phyloP scores from a whole-genome alignment of 2,888 invertebrate genomes.

The Epiblema foenella region DNA sequence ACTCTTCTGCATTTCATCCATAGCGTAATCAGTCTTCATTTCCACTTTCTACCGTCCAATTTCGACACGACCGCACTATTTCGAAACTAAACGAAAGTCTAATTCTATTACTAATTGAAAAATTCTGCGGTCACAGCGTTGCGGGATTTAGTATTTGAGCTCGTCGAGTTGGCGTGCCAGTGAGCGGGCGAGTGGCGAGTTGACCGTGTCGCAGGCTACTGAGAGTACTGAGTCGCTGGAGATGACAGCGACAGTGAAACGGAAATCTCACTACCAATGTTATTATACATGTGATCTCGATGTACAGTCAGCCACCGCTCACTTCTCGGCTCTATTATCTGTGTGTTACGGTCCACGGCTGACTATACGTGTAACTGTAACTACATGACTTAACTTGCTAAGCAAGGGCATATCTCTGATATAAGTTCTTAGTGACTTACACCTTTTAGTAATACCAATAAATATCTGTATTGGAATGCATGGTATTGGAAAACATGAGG shows the following conservation, averaged over 20 bases:
- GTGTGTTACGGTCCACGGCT: too few species aligned
- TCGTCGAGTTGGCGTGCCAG: conserved; percentile 31
- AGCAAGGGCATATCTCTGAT: background rate
- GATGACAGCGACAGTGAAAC: conserved; percentile 34
- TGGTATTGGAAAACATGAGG: conserved; percentile 29
- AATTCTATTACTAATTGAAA: conserved; percentile 72
- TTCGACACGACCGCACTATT: conserved; percentile 63
- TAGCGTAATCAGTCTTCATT: conserved; percentile 84
- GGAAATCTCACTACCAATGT: conserved; percentile 29
- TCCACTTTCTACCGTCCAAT: conserved; percentile 66
- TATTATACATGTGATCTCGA: conserved; percentile 22
- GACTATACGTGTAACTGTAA: background rate
- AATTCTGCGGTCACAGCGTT: conserved; percentile 55
- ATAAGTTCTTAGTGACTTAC: background rate
- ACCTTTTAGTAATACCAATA: background rate
- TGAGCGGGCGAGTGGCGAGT: conserved; percentile 38
- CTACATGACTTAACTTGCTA: background rate
- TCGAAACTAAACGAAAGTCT: conserved; percentile 64
- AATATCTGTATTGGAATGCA: conserved; percentile 6
- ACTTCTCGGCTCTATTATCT: too few species aligned
- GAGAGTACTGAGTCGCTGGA: conserved; percentile 45
- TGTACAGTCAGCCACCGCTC: background rate
- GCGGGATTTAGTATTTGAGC: conserved; percentile 10
- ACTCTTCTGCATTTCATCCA: conserved; percentile 84
- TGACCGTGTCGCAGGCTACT: conserved; percentile 42